These are phyloP conservation scores for Siniperca knerii DNA, from an alignment of 2,113 vertebrate genomes.

Conservation along the genomic window DNA sequence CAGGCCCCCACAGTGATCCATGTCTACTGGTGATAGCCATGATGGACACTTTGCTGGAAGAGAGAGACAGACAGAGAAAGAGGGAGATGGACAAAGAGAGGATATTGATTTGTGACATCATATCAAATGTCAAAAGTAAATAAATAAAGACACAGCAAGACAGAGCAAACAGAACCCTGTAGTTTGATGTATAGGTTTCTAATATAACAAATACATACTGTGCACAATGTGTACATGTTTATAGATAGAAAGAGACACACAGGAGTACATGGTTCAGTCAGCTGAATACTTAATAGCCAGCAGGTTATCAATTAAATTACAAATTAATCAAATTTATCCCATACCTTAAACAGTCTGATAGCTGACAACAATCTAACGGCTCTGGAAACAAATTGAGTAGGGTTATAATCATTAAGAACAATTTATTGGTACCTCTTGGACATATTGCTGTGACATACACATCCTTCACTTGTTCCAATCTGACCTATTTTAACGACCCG, in stretches of 20 bases:
- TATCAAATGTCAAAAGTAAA: conserved; percentile 56
- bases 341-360: conserved; percentile 63
- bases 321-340: conserved; percentile 64
- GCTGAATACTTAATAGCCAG: conserved; percentile 37
- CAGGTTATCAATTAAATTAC: conserved; percentile 60
- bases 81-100: conserved; percentile 40
- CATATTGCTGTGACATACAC: conserved; percentile 54
- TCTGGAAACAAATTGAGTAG: conserved; percentile 74
- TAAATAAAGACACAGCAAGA: conserved; percentile 30
- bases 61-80: conserved; percentile 53
- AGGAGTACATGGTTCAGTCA: not conserved
- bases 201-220: not conserved
- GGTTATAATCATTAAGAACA: conserved; percentile 76
- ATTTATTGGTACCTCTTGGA: conserved; percentile 66
- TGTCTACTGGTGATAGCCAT: conserved; percentile 55
- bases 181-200: not conserved
- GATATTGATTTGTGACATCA: conserved; percentile 31
- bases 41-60: conserved; percentile 63
- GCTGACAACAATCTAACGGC: conserved; percentile 77
- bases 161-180: not conserved
- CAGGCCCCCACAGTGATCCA: conserved; percentile 60
- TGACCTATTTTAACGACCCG: conserved; percentile 70
- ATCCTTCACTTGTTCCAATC: conserved; percentile 75
- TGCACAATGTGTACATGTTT: not conserved
- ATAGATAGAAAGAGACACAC: not conserved